Evolutionary conservation across 2,113 vertebrate genomes (phyloP).

Genomic region (Naja naja): DNA sequence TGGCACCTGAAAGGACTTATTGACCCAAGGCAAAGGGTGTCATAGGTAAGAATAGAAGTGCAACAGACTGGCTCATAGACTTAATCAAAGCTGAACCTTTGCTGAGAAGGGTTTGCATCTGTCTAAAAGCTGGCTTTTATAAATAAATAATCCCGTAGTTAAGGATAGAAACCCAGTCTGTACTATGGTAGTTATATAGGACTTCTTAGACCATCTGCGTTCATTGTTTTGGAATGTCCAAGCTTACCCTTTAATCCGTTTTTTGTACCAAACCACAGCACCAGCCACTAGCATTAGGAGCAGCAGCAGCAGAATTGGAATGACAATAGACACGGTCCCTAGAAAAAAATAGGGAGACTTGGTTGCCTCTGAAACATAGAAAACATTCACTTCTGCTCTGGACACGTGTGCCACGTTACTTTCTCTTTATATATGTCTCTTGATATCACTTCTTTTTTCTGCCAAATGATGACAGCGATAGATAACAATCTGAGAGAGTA

Average conservation of each 20-base stretch:
- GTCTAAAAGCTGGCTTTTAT: background rate
- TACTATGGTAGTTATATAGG: too few species aligned
- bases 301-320: slow-evolving; percentile 84
- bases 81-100: background rate
- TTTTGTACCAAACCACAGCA: slow-evolving; percentile 89
- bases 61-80: background rate
- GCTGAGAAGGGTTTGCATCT: background rate
- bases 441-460: background rate
- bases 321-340: slow-evolving; percentile 82
- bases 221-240: background rate
- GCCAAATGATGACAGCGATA: background rate
- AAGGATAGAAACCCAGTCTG: background rate
- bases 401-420: background rate
- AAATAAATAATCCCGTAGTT: background rate
- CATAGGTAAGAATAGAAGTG: background rate
- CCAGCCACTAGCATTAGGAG: slow-evolving; percentile 79
- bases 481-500: background rate
- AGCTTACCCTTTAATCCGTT: slow-evolving; percentile 90
- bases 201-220: too few species aligned
- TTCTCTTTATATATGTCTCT: background rate
- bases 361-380: background rate
- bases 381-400: background rate
- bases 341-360: fast-evolving
- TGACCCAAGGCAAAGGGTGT: background rate
- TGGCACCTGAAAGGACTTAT: background rate